phyloP scores from a whole-genome alignment of 2,797 vertebrate species.

The Rhodeus uyekii region DNA sequence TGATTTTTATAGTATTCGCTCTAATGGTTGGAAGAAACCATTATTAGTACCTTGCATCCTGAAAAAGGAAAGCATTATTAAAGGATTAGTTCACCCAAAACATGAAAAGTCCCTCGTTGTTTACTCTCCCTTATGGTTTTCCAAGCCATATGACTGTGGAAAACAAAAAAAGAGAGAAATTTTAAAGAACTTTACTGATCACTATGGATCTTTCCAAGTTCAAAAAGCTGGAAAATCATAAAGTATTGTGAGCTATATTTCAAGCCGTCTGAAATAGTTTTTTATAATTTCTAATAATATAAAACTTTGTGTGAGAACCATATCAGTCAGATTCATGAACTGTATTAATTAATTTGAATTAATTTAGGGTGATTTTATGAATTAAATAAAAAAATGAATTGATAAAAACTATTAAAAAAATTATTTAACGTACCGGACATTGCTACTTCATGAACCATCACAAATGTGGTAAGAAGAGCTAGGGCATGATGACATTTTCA shows the following conservation, averaged over 20 bases:
- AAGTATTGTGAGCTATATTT: neutral
- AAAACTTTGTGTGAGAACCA: neutral
- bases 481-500: neutral
- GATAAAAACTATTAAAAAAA: neutral
- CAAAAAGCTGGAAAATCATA: neutral
- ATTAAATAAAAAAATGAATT: neutral
- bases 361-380: neutral
- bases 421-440: neutral
- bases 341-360: no score
- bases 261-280: neutral
- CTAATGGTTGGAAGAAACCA: conserved; percentile 10
- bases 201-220: neutral
- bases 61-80: conserved; percentile 12
- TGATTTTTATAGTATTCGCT: conserved; percentile 11
- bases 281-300: no score
- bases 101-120: neutral
- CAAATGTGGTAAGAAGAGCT: neutral
- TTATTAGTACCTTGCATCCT: conserved; percentile 23
- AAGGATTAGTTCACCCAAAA: neutral
- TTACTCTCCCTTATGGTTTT: neutral
- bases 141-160: neutral
- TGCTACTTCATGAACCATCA: neutral
- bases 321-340: neutral
- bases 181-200: neutral
- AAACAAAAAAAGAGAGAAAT: neutral